These are phyloP conservation scores for Zaprionus lineosus DNA, from an alignment of 2,888 invertebrate genomes.

Conservation along the genomic window DNA sequence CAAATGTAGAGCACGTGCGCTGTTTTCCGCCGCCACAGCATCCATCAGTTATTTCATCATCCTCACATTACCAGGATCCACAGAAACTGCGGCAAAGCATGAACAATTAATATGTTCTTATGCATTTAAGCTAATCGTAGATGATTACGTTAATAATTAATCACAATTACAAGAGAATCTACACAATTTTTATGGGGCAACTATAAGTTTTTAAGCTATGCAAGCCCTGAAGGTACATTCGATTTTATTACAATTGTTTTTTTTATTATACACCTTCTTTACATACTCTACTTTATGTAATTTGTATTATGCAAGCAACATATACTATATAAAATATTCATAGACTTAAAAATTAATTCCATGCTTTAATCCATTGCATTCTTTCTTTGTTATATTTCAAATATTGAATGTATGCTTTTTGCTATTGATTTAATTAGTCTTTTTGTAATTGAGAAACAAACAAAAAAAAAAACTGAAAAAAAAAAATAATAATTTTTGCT, in stretches of 20 bases:
- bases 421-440: constrained; percentile 29
- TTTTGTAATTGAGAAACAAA: neutral
- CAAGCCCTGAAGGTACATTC: constrained; percentile 46
- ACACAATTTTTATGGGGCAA: constrained; percentile 29
- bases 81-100: constrained; percentile 84
- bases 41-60: constrained; percentile 85
- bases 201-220: neutral
- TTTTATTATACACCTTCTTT: constrained; percentile 17
- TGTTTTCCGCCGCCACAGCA: constrained; percentile 98
- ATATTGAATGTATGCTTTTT: constrained; percentile 22
- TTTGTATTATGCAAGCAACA: constrained; percentile 63
- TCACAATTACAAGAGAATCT: constrained; percentile 36
- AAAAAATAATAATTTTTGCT: constrained; percentile 39
- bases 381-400: constrained; percentile 30
- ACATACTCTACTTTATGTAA: constrained; percentile 38
- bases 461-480: too few species aligned
- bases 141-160: constrained; percentile 45
- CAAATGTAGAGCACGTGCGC: constrained; percentile 97
- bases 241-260: constrained; percentile 61
- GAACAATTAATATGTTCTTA: constrained; percentile 69
- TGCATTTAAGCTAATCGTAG: constrained; percentile 55
- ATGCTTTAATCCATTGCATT: constrained; percentile 39
- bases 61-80: constrained; percentile 86
- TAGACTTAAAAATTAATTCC: constrained; percentile 40
- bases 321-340: constrained; percentile 48